phyloP scores from a whole-genome alignment of 2,113 vertebrate genomes.

The Toxostoma redivivum region DNA sequence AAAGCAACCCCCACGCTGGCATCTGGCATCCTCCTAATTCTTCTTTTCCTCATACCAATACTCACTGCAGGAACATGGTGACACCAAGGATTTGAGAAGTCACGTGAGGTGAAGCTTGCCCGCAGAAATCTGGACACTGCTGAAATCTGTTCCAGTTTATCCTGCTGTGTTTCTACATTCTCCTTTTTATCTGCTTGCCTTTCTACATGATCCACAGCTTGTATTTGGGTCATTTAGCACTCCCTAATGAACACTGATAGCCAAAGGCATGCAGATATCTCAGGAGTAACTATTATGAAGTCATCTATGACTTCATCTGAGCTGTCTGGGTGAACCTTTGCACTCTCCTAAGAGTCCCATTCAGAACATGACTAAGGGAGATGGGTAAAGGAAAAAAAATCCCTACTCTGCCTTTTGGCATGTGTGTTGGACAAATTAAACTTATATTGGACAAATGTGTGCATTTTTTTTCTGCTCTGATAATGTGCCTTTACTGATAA shows the following conservation, averaged over 20 bases:
- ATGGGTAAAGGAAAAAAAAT: background rate
- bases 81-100: background rate
- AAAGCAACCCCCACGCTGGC: background rate
- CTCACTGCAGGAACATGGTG: background rate
- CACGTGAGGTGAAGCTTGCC: background rate
- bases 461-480: background rate
- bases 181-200: background rate
- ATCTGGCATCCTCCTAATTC: background rate
- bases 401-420: background rate
- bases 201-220: background rate
- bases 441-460: background rate
- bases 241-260: background rate
- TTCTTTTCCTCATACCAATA: background rate
- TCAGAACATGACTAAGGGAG: background rate
- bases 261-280: background rate
- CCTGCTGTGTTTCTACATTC: background rate
- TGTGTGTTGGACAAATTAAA: background rate
- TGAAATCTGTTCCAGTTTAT: background rate
- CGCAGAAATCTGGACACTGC: background rate
- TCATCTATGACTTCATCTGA: background rate
- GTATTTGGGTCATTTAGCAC: background rate
- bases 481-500: background rate
- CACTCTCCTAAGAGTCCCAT: background rate
- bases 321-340: background rate
- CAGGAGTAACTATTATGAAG: background rate